Conservation (phyloP, 2,113 vertebrate genomes). For the Phodopus roborovskii region DNA sequence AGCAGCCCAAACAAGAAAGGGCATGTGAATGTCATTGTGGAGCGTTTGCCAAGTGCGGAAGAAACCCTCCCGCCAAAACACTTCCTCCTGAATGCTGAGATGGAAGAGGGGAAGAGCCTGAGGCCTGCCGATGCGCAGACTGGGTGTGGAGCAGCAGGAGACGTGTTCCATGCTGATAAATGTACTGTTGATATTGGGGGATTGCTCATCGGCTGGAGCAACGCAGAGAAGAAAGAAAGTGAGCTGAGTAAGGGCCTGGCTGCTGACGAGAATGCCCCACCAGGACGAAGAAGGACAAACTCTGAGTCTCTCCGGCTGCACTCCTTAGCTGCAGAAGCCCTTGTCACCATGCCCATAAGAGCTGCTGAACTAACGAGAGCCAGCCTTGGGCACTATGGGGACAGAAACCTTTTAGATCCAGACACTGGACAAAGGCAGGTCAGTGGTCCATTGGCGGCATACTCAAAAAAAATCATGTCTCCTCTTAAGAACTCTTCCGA, state of each 20-base stretch:
- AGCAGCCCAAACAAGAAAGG: constrained; percentile 94
- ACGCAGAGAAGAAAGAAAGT: constrained; percentile 81
- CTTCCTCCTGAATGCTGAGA: constrained; percentile 89
- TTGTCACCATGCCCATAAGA: constrained; percentile 97
- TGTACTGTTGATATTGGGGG: constrained; percentile 85
- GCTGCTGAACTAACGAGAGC: constrained; percentile 89
- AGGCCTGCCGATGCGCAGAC: constrained; percentile 74
- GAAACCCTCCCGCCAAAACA: constrained; percentile 89
- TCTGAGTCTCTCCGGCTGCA: constrained; percentile 96
- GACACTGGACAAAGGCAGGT: constrained; percentile 85
- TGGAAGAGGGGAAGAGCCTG: constrained; percentile 85
- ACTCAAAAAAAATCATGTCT: constrained; percentile 82
- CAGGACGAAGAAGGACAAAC: constrained; percentile 94
- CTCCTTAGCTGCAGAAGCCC: constrained; percentile 95
- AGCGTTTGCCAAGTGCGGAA: constrained; percentile 94
- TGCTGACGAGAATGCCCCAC: constrained; percentile 93
- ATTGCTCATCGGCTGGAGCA: constrained; percentile 88
- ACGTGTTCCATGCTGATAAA: constrained; percentile 79
- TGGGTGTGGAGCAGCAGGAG: constrained; percentile 74
- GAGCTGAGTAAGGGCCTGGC: constrained; percentile 80
- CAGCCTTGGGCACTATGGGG: constrained; percentile 82
- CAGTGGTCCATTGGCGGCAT: constrained; percentile 71
- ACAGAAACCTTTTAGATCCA: constrained; percentile 80
- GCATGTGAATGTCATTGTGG: constrained; percentile 98
- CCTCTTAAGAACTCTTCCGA: constrained; percentile 82